phyloP scores from a whole-genome alignment of 2,888 invertebrate genomes.

The Epiblema foenella region DNA sequence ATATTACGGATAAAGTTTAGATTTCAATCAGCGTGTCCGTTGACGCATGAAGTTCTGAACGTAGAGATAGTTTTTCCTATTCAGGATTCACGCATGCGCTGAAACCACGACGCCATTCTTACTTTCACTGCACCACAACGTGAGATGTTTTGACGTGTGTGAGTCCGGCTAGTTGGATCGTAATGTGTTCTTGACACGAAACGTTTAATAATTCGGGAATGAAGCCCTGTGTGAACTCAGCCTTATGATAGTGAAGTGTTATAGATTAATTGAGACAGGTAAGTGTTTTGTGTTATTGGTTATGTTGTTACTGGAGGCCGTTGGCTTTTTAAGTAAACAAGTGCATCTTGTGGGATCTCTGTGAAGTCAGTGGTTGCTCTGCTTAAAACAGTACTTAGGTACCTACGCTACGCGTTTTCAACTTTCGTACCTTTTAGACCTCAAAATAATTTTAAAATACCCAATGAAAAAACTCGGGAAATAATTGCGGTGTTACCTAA shows the following conservation, averaged over 20 bases:
- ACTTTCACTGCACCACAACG: conserved; percentile 70
- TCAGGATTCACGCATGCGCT: conserved; percentile 74
- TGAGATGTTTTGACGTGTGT: conserved; percentile 77
- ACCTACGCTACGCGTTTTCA: not conserved
- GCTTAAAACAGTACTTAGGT: not conserved
- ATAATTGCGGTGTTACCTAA: not conserved
- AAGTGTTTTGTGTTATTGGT: conserved; percentile 57
- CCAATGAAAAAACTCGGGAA: not conserved
- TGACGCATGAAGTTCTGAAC: conserved; percentile 1
- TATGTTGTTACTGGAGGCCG: conserved; percentile 54
- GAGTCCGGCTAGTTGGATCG: conserved; percentile 67
- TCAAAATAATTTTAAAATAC: not conserved
- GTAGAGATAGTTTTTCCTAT: conserved; percentile 43
- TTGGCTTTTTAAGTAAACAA: conserved; percentile 47
- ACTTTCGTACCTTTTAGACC: not conserved
- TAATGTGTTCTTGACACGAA: conserved; percentile 83
- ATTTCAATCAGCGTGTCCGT: not conserved
- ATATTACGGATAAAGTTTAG: not conserved
- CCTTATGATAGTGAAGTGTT: conserved; percentile 78
- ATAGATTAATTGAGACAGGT: conserved; percentile 65
- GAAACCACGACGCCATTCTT: conserved; percentile 76
- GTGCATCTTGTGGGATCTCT: conserved; percentile 13
- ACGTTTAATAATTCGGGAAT: conserved; percentile 68
- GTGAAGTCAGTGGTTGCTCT: not conserved
- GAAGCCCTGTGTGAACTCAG: conserved; percentile 68